Percentiles rank a stretch among this genome's conserved stretches.
These are phyloP conservation scores for Torymus texanus DNA, from an alignment of 2,888 invertebrate species.

Conservation along the genomic window DNA sequence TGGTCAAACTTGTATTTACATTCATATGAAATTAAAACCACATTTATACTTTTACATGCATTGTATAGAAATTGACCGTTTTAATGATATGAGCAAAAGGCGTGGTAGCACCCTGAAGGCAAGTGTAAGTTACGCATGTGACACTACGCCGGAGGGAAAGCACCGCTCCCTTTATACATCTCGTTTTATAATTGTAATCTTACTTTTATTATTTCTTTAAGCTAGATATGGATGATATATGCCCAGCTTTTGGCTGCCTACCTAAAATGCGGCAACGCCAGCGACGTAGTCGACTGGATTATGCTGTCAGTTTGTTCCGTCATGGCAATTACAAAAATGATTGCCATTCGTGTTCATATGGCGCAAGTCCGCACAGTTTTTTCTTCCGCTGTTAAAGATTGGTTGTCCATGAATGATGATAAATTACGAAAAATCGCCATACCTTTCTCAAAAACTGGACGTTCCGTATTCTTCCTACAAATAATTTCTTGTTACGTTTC, in stretches of 20 bases:
- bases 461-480: conserved; percentile 60
- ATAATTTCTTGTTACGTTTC: conserved; percentile 59
- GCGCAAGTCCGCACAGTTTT: conserved; percentile 58
- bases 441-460: conserved; percentile 58
- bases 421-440: conserved; percentile 56
- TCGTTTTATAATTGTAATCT: too few species aligned
- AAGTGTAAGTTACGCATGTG: too few species aligned
- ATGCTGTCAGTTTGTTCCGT: conserved; percentile 58
- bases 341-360: conserved; percentile 59
- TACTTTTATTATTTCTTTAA: conserved; percentile 46
- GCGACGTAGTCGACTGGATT: conserved; percentile 62
- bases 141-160: too few species aligned
- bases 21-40: too few species aligned
- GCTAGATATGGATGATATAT: conserved; percentile 54
- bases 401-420: conserved; percentile 55
- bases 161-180: too few species aligned
- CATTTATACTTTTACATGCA: too few species aligned
- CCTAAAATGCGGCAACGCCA: conserved; percentile 61
- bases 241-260: conserved; percentile 58
- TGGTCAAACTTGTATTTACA: too few species aligned
- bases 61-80: too few species aligned
- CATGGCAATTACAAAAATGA: conserved; percentile 60
- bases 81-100: too few species aligned
- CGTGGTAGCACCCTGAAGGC: too few species aligned
- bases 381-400: conserved; percentile 60